Evolutionary conservation across 2,888 invertebrate genomes (phyloP), one percentile per base, ranked within the genome.

Genomic region (Stegana nigrithorax): DNA sequence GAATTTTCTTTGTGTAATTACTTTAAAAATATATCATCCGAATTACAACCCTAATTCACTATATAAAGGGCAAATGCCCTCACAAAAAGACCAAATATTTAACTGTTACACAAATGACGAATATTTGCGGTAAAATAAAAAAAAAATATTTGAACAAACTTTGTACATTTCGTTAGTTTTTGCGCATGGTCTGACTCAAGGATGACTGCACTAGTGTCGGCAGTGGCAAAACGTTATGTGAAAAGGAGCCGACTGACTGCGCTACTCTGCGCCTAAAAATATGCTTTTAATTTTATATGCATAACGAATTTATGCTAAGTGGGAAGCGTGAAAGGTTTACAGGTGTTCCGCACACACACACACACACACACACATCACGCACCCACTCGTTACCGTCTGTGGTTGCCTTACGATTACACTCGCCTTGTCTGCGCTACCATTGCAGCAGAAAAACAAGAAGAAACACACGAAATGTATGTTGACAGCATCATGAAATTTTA

Each of bases 211-310:
- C 42, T 42, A n/a, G 14, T 8, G 14, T 7, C 26, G 26, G 26
- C 50, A 50, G 19, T 8, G 19, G 19, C 45, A n/a, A 42, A 6
- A n/a, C 42, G 4, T 21, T n/a, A 6, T 36, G 14, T 17, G 29
- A 14, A 8, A 10, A 39, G 39, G 39, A 2, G 19, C 26, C 26
- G 8, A 8, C 17, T 14, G 2, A 14, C 4, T 36, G 47, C 36
- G 59, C 29, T 47, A 58, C 62, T 61, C 59, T 59, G 42, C 65
- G 68, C 65, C 67, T 72, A 65, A 72, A 77, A 78, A 73, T 77
- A 79, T 79, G 74, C 77, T 77, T 80, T 80, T 80, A 79, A 80
- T 78, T 79, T 80, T 73, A 79, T 77, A 73, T 77, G 75, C 75
- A 79, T 73, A 77, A 79, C 75, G 79, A 78, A 78, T 80, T 79